Percentiles rank a stretch among this genome's conserved stretches.
phyloP scores from a whole-genome alignment of 2,888 invertebrate species.

The Odontothrips loti region DNA sequence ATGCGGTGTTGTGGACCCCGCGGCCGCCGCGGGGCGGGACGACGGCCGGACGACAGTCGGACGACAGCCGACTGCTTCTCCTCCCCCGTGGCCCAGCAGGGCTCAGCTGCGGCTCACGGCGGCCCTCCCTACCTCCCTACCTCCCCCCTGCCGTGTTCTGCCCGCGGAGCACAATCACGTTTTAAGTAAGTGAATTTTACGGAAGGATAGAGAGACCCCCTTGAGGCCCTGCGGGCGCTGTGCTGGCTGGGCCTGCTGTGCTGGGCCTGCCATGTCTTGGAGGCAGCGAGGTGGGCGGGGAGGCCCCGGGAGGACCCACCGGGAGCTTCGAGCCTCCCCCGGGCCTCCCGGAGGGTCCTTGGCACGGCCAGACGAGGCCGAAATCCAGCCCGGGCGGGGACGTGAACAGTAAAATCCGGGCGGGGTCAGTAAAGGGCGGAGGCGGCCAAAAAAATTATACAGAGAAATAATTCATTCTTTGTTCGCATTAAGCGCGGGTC shows the following conservation, averaged over 20 bases:
- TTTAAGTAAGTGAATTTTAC: constrained; percentile 27
- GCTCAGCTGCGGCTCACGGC: not conserved
- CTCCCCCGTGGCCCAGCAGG: not conserved
- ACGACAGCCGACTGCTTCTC: not conserved
- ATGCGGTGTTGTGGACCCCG: not conserved
- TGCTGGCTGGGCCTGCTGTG: not conserved
- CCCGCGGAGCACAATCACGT: constrained; percentile 4
- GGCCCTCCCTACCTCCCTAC: not conserved
- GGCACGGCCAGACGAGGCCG: no score
- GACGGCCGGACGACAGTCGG: not conserved
- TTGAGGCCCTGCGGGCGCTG: not conserved
- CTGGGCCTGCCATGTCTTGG: not conserved
- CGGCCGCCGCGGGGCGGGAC: not conserved
- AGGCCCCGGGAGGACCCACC: not conserved
- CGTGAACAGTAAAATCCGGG: no score
- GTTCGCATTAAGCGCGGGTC: no score
- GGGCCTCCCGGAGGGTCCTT: not conserved
- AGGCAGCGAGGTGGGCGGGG: not conserved
- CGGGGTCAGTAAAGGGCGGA: no score
- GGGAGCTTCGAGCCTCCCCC: not conserved
- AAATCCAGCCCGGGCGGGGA: no score
- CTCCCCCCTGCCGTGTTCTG: not conserved
- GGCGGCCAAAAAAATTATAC: no score
- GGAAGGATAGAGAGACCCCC: not conserved
- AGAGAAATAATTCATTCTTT: no score